Base-by-base conservation (phyloP, 2,888 invertebrate genomes). In the Apoda limacodes region DNA sequence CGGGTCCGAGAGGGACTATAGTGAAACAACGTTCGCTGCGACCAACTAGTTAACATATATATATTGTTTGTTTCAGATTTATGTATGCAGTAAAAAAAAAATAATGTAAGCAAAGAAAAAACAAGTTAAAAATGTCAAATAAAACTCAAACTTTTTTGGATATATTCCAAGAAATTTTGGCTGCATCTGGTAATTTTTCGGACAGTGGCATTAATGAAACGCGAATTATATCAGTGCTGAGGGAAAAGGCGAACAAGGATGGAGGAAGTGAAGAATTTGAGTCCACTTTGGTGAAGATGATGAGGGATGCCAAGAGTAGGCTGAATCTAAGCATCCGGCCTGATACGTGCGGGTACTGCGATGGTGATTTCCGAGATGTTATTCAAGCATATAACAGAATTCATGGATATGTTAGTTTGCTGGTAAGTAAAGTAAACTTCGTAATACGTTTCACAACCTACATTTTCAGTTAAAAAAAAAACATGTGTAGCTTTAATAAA, bases 341-440 rank as follows among this genome's bases (percentile, higher is more conserved):
- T 2, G 68, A 71, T 13, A 51, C 58, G 0, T 80, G 80, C 24
- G 72, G 75, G 25, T 86, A 87, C 58, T 88, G 88, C 44, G 83
- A 82, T 19, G 85, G 85, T 0, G 74, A 76, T 26, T 74, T 87
- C 30, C 72, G 83, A 34, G 82, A 85, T 28, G 67, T 88, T 24
- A 75, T 88, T 12, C 61, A 81, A 14, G 74, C 76, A 0, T 93
- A 93, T 61, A 84, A 85, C 25, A 65, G 86, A 20, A 83, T 88
- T 31, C 95, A 96, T 61, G 93, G 93, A 37, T 93, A 92, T 61
- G 83, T 91, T 35, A 90, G 93, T 22, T 78, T 95, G 14, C 63
- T 89, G 60, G 92, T 95, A 54, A 72, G 85, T 80, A 32, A 17
- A n/a, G n/a, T n/a, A n/a, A n/a, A n/a, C n/a, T n/a, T n/a, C n/a